Conservation (phyloP, 2,888 invertebrate genomes). For the Aleiodes alternator region DNA sequence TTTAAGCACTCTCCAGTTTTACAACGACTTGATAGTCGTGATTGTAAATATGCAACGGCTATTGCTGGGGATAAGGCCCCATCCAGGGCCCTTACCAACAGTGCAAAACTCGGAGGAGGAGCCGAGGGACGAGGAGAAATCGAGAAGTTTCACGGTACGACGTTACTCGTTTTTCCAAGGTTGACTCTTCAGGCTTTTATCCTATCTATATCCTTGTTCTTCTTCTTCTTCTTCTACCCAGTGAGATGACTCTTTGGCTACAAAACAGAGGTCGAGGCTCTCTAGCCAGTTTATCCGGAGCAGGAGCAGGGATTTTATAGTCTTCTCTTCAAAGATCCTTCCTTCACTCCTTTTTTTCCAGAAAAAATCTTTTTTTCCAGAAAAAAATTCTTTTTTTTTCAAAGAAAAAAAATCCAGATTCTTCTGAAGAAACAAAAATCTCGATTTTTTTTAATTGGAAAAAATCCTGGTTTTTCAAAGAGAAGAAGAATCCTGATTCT, state of each 20-base stretch:
- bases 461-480: too few relatives aligned
- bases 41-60: slow-evolving; percentile 23
- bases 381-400: too few relatives aligned
- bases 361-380: neutral
- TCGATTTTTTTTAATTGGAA: too few relatives aligned
- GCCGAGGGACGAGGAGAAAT: slow-evolving; percentile 29
- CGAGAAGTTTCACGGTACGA: slow-evolving; percentile 44
- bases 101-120: slow-evolving; percentile 13
- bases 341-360: slow-evolving; percentile 6
- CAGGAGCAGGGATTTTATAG: slow-evolving; percentile 44
- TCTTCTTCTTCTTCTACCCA: slow-evolving; percentile 16
- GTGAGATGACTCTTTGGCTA: slow-evolving; percentile 48
- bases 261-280: slow-evolving; percentile 54
- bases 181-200: slow-evolving; percentile 43
- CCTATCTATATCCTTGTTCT: slow-evolving; percentile 34
- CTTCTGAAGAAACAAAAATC: too few relatives aligned
- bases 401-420: too few relatives aligned
- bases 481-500: too few relatives aligned
- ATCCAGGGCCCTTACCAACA: slow-evolving; percentile 39
- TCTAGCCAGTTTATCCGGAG: slow-evolving; percentile 48
- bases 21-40: slow-evolving; percentile 10
- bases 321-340: slow-evolving; percentile 18
- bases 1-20: slow-evolving; percentile 3
- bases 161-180: slow-evolving; percentile 47
- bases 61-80: slow-evolving; percentile 22